A percentile compares a stretch with the other conserved stretches of the same genome.
Evolutionary conservation across 35 echinoderm and acorn worm species (phyloP).

Genomic region (Ophioderma brevispina): DNA sequence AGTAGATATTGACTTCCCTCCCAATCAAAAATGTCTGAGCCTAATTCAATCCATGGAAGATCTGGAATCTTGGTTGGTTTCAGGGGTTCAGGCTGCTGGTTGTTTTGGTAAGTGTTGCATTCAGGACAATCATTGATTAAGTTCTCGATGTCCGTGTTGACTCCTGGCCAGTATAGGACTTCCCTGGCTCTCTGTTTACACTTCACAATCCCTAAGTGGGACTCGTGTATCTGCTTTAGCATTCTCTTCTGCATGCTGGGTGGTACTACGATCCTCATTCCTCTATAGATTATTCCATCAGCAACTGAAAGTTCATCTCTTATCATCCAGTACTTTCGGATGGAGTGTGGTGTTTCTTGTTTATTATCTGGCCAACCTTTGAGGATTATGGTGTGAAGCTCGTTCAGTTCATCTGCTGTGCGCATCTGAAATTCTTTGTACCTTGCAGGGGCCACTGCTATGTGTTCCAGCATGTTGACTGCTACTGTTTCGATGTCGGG

Average conservation of each 20-base stretch:
- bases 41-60: constrained; percentile 52
- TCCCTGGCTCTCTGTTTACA: constrained; percentile 16
- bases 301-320: constrained; percentile 60
- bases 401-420: constrained; percentile 25
- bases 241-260: constrained; percentile 4
- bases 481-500: constrained; percentile 25
- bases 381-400: constrained; percentile 1
- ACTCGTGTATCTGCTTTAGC: constrained; percentile 13
- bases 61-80: constrained; percentile 30
- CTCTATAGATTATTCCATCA: constrained; percentile 18
- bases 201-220: constrained; percentile 47
- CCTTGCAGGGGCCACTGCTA: background rate
- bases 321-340: constrained; percentile 11
- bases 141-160: constrained; percentile 14
- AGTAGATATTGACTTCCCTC: constrained; percentile 25
- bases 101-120: constrained; percentile 41
- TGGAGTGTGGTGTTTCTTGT: constrained; percentile 14
- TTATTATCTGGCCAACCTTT: constrained; percentile 16
- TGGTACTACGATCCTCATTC: constrained; percentile 18
- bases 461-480: constrained; percentile 32
- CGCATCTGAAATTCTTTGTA: constrained; percentile 33
- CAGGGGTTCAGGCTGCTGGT: constrained; percentile 17
- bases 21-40: constrained; percentile 49
- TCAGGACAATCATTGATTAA: constrained; percentile 27
- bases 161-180: constrained; percentile 25